Evolutionary conservation across 2,888 invertebrate genomes (phyloP).

Genomic region (Sarcophaga carnaria): DNA sequence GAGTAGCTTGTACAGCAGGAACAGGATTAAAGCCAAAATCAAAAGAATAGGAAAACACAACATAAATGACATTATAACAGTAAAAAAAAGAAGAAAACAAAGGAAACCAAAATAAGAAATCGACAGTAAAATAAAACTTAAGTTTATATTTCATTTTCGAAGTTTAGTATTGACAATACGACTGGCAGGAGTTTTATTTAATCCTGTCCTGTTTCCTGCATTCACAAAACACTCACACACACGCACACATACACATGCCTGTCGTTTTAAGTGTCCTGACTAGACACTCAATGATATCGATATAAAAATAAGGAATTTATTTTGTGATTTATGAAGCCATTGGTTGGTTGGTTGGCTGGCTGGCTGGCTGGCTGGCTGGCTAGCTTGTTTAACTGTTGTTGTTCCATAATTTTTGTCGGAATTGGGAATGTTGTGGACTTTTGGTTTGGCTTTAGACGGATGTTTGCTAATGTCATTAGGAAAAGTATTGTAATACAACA

Average conservation of each 20-base stretch:
- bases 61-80: slow-evolving; percentile 54
- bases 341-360: neutral
- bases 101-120: no score
- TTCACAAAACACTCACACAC: neutral
- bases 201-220: slow-evolving; percentile 13
- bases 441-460: neutral
- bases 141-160: slow-evolving; percentile 49
- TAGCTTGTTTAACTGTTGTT: neutral
- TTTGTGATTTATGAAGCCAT: slow-evolving; percentile 59
- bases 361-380: neutral
- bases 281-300: slow-evolving; percentile 63
- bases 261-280: slow-evolving; percentile 34
- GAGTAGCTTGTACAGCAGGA: slow-evolving; percentile 20
- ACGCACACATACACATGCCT: neutral
- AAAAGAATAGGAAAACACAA: neutral
- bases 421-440: neutral
- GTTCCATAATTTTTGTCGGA: neutral
- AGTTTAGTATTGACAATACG: slow-evolving; percentile 50
- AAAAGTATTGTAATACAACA: slow-evolving; percentile 22
- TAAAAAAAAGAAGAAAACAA: slow-evolving; percentile 10
- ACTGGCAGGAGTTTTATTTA: slow-evolving; percentile 28
- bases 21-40: slow-evolving; percentile 11
- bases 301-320: slow-evolving; percentile 54
- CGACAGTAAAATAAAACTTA: slow-evolving; percentile 13
- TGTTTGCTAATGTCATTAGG: slow-evolving; percentile 41